Conservation (phyloP, 2,113 vertebrate genomes). For the Vireo altiloquus region DNA sequence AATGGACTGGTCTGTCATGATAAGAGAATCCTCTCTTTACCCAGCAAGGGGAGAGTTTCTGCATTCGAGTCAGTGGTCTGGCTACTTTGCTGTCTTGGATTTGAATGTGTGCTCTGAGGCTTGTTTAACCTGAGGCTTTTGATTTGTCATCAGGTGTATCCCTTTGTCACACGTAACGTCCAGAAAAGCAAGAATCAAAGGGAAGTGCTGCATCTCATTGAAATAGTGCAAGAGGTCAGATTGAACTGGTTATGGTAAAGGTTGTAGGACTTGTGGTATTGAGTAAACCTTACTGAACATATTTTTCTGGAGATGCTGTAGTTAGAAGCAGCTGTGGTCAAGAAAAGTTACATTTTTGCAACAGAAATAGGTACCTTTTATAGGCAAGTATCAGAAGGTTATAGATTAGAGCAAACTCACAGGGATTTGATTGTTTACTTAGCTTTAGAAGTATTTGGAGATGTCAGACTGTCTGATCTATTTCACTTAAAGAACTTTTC, state of each 20-base stretch:
- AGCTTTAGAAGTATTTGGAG: background rate
- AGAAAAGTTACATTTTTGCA: background rate
- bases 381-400: background rate
- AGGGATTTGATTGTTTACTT: background rate
- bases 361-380: background rate
- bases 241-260: background rate
- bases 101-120: background rate
- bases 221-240: background rate
- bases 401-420: background rate
- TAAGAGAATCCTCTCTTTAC: background rate
- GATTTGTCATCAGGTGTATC: background rate
- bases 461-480: background rate
- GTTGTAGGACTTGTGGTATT: background rate
- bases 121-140: background rate
- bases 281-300: background rate
- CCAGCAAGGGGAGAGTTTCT: rapidly evolving
- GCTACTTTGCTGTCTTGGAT: background rate
- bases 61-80: background rate
- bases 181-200: background rate
- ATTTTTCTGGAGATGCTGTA: background rate
- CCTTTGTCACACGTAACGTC: background rate
- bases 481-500: background rate
- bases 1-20: background rate
- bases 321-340: background rate
- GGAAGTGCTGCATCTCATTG: background rate